Conservation (phyloP, 1,140 invertebrate species). For the Pachyrhynchus sulphureomaculatus region DNA sequence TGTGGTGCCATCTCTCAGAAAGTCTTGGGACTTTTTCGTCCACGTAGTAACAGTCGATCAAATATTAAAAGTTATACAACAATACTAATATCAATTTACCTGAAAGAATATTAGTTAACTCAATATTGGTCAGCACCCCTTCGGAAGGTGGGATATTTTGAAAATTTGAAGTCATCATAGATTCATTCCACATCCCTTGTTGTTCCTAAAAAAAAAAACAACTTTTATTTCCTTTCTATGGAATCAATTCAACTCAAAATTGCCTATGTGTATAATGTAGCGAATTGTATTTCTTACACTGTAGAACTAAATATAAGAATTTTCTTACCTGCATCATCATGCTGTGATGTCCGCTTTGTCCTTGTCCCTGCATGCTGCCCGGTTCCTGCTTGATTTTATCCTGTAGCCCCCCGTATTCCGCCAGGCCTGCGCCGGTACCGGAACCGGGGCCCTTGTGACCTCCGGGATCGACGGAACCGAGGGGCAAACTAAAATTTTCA, state of each 20-base stretch:
- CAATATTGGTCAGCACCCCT: conserved; percentile 43
- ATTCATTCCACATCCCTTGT: conserved; percentile 46
- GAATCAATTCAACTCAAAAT: too few species aligned
- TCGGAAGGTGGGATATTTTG: conserved; percentile 45
- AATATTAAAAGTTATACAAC: not conserved
- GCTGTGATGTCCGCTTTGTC: conserved; percentile 11
- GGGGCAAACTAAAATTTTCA: conserved; percentile 54
- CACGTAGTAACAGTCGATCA: too few species aligned
- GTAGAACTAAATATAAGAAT: too few species aligned
- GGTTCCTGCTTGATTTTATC: conserved; percentile 60
- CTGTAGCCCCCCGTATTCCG: conserved; percentile 55
- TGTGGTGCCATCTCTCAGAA: not conserved
- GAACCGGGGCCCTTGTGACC: conserved; percentile 51
- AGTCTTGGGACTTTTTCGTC: not conserved
- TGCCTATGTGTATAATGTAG: too few species aligned
- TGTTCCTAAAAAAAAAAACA: conserved; percentile 31
- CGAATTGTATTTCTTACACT: too few species aligned
- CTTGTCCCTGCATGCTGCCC: conserved; percentile 42
- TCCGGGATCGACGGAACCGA: conserved; percentile 50
- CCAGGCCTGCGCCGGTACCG: conserved; percentile 52
- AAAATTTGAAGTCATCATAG: conserved; percentile 47
- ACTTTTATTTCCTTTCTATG: too few species aligned
- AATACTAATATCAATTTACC: conserved; percentile 31
- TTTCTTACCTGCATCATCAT: conserved; percentile 15
- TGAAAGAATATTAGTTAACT: conserved; percentile 46